Base-by-base conservation (phyloP, 2,797 vertebrate species). In the Cyclopterus lumpus region DNA sequence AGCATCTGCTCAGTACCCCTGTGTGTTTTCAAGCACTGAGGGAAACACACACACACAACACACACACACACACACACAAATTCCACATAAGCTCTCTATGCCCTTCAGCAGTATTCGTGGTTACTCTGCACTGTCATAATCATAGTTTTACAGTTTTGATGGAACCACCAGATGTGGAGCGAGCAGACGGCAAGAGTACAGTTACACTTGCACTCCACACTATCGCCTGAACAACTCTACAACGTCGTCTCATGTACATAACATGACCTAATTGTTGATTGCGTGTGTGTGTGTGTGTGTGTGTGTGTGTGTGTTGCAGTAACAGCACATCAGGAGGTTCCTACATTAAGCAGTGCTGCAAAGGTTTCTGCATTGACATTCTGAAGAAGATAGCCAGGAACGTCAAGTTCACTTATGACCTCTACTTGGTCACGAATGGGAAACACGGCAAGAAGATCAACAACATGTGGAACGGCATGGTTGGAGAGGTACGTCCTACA, bases 381-480 rank as follows among this genome's bases (percentile, higher is more conserved):
- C 89, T 99, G 79, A 99, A 99, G 95, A 99, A 99, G 85, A 95
- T 99, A 22, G 97, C 98, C 7, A 95, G 95, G 84, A 97, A 97
- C 1, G 97, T 99, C 76, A 98, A 99, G 92, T 99, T 99, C 87
- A 99, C 97, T 0, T 99, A 98, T 0, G 98, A 99, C 92, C 96
- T 99, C 71, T 99, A 99, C 88, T 93, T 99, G 91, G 98, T 99
- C 86, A 97, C 95, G 7, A 99, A 99, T 0, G 98, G 98, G 68
- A 99, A 99, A 82, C 98, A 99, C 0, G 98, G 98, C 72, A 99
- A 99, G 85, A 99, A 99, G 89, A 97, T 99, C 85, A 98, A 99
- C 90, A 97, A 98, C 0, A 93, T 97, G 67, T 99, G 98, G 98
- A 99, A 99, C 14, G 98, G 98, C 81, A 98, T 99, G 98, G 98